Evolutionary conservation across 2,888 invertebrate species (phyloP).

Genomic region (Anarsia innoxiella): DNA sequence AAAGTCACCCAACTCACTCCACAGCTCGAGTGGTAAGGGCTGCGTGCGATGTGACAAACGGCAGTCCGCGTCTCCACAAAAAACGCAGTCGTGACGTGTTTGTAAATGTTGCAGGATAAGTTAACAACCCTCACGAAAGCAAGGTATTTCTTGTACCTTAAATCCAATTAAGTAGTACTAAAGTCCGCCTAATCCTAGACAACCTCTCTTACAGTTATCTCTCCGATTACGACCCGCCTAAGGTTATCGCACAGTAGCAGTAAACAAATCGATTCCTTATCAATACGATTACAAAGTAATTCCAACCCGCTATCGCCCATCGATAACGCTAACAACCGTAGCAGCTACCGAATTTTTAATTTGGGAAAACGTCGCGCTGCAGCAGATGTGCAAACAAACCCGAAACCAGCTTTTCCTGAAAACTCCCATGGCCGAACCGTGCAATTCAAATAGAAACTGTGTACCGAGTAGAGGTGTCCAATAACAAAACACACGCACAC

Average conservation of each 20-base stretch:
- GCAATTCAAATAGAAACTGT: conserved; percentile 60
- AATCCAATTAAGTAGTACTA: too few species aligned
- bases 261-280: conserved; percentile 57
- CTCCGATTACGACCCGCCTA: conserved; percentile 46
- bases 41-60: conserved; percentile 36
- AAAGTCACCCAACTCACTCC: conserved; percentile 55
- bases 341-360: conserved; percentile 36
- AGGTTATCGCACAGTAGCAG: conserved; percentile 65
- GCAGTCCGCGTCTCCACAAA: conserved; percentile 35
- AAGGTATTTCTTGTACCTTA: conserved; percentile 43
- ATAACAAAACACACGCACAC: conserved; percentile 68
- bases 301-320: conserved; percentile 35
- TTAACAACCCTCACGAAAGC: conserved; percentile 42
- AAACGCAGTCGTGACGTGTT: conserved; percentile 57
- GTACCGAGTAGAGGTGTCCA: conserved; percentile 64
- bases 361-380: conserved; percentile 17
- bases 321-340: conserved; percentile 40
- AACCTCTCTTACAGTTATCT: conserved; percentile 53
- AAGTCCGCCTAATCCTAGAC: too few species aligned
- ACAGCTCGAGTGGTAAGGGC: conserved; percentile 26
- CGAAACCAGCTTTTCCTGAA: conserved; percentile 42
- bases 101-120: conserved; percentile 54
- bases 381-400: conserved; percentile 42
- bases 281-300: conserved; percentile 54
- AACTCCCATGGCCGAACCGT: conserved; percentile 47